Evolutionary conservation across 1,140 invertebrate species (phyloP).

Genomic region (Amphibalanus amphitrite): DNA sequence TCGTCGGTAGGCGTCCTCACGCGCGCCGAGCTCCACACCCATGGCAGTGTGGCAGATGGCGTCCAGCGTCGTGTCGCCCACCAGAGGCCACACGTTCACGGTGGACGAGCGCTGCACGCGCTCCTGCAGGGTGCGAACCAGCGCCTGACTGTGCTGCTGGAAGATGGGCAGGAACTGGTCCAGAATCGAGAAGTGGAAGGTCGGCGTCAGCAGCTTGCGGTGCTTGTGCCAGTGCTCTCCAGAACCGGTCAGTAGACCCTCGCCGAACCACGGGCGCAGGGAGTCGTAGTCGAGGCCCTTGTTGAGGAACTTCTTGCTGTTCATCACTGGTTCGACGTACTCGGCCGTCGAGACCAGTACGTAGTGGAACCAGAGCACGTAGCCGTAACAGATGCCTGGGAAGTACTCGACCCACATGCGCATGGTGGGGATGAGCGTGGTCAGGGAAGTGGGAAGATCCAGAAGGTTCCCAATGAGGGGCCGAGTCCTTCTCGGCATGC

Average conservation of each 20-base stretch:
- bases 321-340: slow-evolving; percentile 43
- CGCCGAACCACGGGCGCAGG: slow-evolving; percentile 62
- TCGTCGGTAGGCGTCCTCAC: slow-evolving; percentile 4
- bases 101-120: slow-evolving; percentile 30
- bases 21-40: slow-evolving; percentile 9
- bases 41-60: slow-evolving; percentile 21
- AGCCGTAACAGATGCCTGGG: too few species aligned
- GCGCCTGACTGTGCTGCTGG: slow-evolving; percentile 47
- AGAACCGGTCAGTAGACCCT: slow-evolving; percentile 62
- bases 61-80: slow-evolving; percentile 7
- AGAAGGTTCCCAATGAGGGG: too few species aligned
- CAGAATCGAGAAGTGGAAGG: slow-evolving; percentile 77
- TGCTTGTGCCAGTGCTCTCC: slow-evolving; percentile 55
- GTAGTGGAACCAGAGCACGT: slow-evolving; percentile 15
- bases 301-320: slow-evolving; percentile 54
- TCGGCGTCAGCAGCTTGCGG: slow-evolving; percentile 76
- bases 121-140: slow-evolving; percentile 42
- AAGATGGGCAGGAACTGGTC: slow-evolving; percentile 69
- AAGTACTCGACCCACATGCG: too few species aligned
- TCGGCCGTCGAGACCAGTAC: slow-evolving; percentile 29
- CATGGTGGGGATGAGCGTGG: too few species aligned
- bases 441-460: too few species aligned
- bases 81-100: slow-evolving; percentile 7
- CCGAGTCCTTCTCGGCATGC: too few species aligned
- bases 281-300: slow-evolving; percentile 56